These are phyloP conservation scores for Hepsetus odoe DNA, from an alignment of 2,113 vertebrate genomes.

Conservation along the genomic window DNA sequence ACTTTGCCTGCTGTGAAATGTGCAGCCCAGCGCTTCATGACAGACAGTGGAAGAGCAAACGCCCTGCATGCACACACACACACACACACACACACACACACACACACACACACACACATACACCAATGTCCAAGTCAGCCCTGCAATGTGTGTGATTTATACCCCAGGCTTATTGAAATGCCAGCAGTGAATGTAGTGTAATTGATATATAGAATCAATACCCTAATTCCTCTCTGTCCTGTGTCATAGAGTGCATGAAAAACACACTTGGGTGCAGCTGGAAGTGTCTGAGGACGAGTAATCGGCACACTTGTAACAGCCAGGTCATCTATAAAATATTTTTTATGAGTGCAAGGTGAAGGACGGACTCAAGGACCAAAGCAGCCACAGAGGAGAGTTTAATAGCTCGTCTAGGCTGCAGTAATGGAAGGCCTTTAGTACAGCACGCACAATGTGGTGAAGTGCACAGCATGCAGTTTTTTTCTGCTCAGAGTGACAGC, in stretches of 20 bases:
- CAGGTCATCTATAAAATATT: constrained; percentile 40
- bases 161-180: constrained; percentile 43
- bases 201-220: constrained; percentile 46
- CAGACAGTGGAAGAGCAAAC: constrained; percentile 38
- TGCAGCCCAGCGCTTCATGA: constrained; percentile 58
- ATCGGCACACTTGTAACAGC: constrained; percentile 19
- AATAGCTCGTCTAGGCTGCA: background rate
- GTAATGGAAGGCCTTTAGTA: background rate
- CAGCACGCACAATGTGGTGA: background rate
- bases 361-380: constrained; percentile 29
- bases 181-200: constrained; percentile 28
- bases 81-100: background rate
- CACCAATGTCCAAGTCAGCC: constrained; percentile 12
- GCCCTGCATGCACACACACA: background rate
- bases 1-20: constrained; percentile 58
- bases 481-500: background rate
- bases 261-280: constrained; percentile 21
- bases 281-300: constrained; percentile 34
- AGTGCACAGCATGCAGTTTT: background rate
- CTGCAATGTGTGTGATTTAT: constrained; percentile 40
- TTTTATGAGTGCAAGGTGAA: constrained; percentile 38
- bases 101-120: constrained; percentile 10
- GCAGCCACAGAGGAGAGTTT: background rate
- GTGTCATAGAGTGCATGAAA: constrained; percentile 31
- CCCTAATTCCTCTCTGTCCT: constrained; percentile 34